Evolutionary conservation across 2,113 vertebrate species (phyloP).

Genomic region (Azemiops feae): DNA sequence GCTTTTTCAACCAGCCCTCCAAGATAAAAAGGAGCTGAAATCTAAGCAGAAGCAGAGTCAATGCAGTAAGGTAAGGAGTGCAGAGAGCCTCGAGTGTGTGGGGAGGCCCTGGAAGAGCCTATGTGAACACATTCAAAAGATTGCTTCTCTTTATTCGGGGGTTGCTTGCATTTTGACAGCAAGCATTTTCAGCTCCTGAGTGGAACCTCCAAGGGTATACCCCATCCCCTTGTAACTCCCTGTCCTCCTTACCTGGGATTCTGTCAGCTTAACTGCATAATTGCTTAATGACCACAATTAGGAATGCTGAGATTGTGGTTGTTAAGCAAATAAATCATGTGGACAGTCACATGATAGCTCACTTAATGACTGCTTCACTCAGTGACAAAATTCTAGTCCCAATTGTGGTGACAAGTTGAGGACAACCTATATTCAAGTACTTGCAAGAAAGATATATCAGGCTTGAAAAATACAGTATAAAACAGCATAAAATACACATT

Average conservation of each 20-base stretch:
- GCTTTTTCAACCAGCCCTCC: no score
- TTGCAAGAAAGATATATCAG: background rate
- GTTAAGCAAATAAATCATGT: background rate
- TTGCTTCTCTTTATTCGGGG: background rate
- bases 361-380: background rate
- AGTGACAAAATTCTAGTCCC: background rate
- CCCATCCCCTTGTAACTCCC: background rate
- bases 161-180: background rate
- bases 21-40: background rate
- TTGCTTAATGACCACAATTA: background rate
- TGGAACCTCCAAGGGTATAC: background rate
- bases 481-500: background rate
- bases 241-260: background rate
- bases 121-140: background rate
- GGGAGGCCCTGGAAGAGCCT: background rate
- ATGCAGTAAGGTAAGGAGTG: background rate
- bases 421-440: background rate
- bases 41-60: background rate
- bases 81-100: background rate
- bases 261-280: background rate
- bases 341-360: background rate
- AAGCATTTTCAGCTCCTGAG: background rate
- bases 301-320: background rate
- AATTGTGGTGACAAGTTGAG: background rate
- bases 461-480: background rate